Base-by-base conservation (phyloP, 2,113 vertebrate genomes). In the Cynoglossus semilaevis region DNA sequence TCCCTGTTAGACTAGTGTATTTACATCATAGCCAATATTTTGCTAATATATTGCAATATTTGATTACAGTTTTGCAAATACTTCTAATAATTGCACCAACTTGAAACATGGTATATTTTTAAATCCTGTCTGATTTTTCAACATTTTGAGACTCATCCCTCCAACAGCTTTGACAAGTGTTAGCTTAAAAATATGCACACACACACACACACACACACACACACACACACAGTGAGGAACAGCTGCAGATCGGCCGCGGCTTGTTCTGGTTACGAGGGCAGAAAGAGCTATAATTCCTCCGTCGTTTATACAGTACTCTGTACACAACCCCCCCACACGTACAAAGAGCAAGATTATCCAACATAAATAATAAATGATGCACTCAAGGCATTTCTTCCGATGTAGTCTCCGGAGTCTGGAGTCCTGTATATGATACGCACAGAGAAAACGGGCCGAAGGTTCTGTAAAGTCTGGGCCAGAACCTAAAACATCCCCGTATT, bases 131-230 rank as follows among this genome's bases (percentile, higher is more conserved):
- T n/a, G n/a, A n/a, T n/a, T n/a, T 57, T 59, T 74, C 36, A 72
- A 61, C 78, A 65, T 80, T 78, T 72, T 35, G 82, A 72, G 78
- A 79, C 63, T 62, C 67, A 17, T 58, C 63, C 51, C 70, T 58
- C 35, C 53, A 53, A 45, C 42, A 43, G 67, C 49, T n/a, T n/a
- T n/a, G n/a, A n/a, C n/a, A n/a, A 56, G 43, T 44, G 15, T 22
- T 35, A 43, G 49, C 15, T 19, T 15, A 1, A 42, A 15, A 12
- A 13, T 7, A 15, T 0, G 1, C 4, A 49, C 29, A 11, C 49
- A 15, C 49, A 11, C 49, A 36, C 15, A 34, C 49, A 15, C 49
- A 36, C 49, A 35, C 22, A 51, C 8, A 51, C 29, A 29, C 7
- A 34, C 47, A 49, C 47, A 34, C 46, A 48, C 18, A 4, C 16